These are phyloP conservation scores for Barypeithes pellucidus DNA, from an alignment of 2,888 invertebrate genomes.

Conservation along the genomic window DNA sequence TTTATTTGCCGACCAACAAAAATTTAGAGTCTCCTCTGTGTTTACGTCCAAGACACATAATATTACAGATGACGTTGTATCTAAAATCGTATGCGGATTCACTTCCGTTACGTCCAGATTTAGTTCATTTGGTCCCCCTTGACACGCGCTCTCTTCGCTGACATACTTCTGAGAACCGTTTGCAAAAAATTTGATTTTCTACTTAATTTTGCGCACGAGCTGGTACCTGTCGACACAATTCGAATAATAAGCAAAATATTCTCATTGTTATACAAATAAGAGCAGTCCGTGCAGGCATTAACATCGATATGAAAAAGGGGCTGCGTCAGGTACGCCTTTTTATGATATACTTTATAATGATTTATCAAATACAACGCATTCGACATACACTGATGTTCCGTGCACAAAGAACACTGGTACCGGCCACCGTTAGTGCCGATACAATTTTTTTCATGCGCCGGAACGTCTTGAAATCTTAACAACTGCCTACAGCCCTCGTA, in stretches of 20 bases:
- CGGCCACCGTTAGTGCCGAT: too few species aligned
- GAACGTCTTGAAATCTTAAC: too few species aligned
- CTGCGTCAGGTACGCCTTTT: not conserved
- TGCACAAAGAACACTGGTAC: constrained; percentile 7
- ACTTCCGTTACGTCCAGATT: not conserved
- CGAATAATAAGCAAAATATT: not conserved
- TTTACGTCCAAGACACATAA: not conserved
- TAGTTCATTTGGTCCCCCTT: not conserved
- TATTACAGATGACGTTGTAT: not conserved
- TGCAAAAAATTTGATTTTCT: not conserved
- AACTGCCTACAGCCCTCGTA: too few species aligned
- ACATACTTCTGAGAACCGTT: not conserved
- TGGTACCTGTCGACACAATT: not conserved
- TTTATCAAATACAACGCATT: constrained; percentile 12
- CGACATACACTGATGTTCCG: not conserved
- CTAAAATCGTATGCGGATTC: not conserved
- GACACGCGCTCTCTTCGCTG: not conserved
- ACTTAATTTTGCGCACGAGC: not conserved
- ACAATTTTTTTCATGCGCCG: too few species aligned
- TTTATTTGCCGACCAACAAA: not conserved
- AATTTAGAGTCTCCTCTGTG: not conserved
- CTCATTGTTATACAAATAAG: not conserved
- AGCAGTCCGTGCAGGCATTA: not conserved
- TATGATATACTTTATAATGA: constrained; percentile 14
- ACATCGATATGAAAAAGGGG: not conserved